A percentile compares a stretch with the other conserved stretches of the same genome.
These are phyloP conservation scores for Pseudoatta argentina DNA, from an alignment of 1,140 invertebrate genomes.

Conservation along the genomic window DNA sequence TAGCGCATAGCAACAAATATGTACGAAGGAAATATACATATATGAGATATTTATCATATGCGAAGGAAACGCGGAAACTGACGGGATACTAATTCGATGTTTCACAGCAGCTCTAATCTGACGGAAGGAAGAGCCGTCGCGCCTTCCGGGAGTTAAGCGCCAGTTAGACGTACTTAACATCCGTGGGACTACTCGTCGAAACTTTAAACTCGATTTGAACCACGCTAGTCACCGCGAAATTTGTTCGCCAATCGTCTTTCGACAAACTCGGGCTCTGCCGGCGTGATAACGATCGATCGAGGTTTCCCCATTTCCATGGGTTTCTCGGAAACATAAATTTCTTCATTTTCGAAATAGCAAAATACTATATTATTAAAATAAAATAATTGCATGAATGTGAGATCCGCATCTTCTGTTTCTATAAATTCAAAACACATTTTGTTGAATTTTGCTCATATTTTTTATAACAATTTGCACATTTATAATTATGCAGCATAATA, in stretches of 20 bases:
- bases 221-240: conserved; percentile 64
- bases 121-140: conserved; percentile 76
- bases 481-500: conserved; percentile 12
- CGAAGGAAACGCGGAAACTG: conserved; percentile 67
- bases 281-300: conserved; percentile 59
- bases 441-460: not conserved
- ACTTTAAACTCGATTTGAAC: conserved; percentile 75
- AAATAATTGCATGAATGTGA: conserved; percentile 14
- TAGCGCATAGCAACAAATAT: conserved; percentile 24
- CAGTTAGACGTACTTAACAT: conserved; percentile 76
- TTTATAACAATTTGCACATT: conserved; percentile 21
- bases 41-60: conserved; percentile 65
- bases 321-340: conserved; percentile 41
- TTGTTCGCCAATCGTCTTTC: conserved; percentile 59
- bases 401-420: not conserved
- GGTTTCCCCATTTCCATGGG: conserved; percentile 32
- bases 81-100: conserved; percentile 73
- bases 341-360: not conserved
- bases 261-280: conserved; percentile 39
- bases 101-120: conserved; percentile 74
- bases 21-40: not conserved
- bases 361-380: not conserved
- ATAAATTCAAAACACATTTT: not conserved
- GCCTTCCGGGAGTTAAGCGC: conserved; percentile 76
- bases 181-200: conserved; percentile 74